Conservation (phyloP, 2,113 vertebrate genomes). For the Mus spicilegus region DNA sequence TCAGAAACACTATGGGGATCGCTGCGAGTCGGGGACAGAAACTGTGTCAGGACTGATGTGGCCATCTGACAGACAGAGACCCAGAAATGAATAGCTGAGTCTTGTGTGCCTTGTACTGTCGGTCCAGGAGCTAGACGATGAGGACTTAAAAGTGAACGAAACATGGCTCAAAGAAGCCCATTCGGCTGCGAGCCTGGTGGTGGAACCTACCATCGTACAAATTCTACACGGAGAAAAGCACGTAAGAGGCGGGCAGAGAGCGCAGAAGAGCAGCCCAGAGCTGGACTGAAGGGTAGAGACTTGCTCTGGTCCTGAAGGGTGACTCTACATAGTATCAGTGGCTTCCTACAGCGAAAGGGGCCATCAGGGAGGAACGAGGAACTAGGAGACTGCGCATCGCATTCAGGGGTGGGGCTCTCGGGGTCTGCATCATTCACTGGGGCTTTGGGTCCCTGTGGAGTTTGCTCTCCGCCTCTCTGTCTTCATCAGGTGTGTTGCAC, state of each 20-base stretch:
- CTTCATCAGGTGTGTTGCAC: not conserved
- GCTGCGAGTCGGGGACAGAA: not conserved
- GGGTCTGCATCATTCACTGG: too few species aligned
- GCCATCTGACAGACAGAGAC: not conserved
- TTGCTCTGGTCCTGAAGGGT: not conserved
- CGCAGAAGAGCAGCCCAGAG: not conserved
- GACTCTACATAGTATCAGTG: too few species aligned
- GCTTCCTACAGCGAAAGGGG: rapidly evolving
- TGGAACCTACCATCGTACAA: not conserved
- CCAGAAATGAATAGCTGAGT: not conserved
- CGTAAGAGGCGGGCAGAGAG: not conserved
- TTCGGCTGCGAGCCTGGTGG: rapidly evolving
- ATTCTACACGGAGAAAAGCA: not conserved
- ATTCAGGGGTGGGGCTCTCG: rapidly evolving
- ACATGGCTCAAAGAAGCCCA: not conserved
- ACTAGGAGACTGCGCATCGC: not conserved
- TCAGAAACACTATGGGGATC: not conserved
- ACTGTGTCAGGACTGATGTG: not conserved
- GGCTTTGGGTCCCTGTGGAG: rapidly evolving
- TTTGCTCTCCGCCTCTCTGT: not conserved
- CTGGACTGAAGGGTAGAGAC: not conserved
- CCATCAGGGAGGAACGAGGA: rapidly evolving
- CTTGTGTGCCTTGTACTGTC: not conserved
- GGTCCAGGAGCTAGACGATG: not conserved
- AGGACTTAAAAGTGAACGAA: not conserved